Evolutionary conservation across 2,888 invertebrate species (phyloP).

Genomic region (Crossocerus cetratus): DNA sequence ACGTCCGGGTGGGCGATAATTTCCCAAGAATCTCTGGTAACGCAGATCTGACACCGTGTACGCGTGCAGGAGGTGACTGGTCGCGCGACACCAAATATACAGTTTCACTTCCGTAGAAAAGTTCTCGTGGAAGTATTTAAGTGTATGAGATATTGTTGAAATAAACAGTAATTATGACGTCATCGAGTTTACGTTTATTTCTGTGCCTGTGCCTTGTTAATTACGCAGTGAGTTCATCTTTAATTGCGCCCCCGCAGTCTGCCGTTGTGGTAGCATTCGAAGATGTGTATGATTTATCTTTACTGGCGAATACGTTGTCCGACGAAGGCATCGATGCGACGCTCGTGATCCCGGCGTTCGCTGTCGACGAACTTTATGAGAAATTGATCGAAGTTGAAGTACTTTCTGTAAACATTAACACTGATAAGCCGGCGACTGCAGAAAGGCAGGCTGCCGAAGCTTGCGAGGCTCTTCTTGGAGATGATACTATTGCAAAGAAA

Average conservation of each 20-base stretch:
- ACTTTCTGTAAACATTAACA: slow-evolving; percentile 51
- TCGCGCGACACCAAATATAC: background rate
- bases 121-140: background rate
- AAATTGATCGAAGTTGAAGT: slow-evolving; percentile 68
- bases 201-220: slow-evolving; percentile 19
- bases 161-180: slow-evolving; percentile 25
- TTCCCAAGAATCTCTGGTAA: background rate
- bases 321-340: slow-evolving; percentile 69
- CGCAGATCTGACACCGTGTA: background rate
- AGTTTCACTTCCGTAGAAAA: slow-evolving; percentile 3
- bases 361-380: slow-evolving; percentile 64
- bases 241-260: slow-evolving; percentile 66
- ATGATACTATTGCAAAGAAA: slow-evolving; percentile 59
- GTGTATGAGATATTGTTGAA: slow-evolving; percentile 16
- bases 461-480: slow-evolving; percentile 64
- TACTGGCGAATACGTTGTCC: slow-evolving; percentile 72
- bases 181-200: slow-evolving; percentile 14
- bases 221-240: slow-evolving; percentile 54
- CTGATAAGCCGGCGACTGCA: slow-evolving; percentile 34
- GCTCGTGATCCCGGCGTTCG: slow-evolving; percentile 61
- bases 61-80: background rate
- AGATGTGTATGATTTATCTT: slow-evolving; percentile 68
- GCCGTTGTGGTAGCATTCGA: slow-evolving; percentile 72
- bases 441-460: slow-evolving; percentile 60
- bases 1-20: slow-evolving; percentile 13